Base-by-base conservation (phyloP, 2,113 vertebrate species). In the Falcunculus frontatus region DNA sequence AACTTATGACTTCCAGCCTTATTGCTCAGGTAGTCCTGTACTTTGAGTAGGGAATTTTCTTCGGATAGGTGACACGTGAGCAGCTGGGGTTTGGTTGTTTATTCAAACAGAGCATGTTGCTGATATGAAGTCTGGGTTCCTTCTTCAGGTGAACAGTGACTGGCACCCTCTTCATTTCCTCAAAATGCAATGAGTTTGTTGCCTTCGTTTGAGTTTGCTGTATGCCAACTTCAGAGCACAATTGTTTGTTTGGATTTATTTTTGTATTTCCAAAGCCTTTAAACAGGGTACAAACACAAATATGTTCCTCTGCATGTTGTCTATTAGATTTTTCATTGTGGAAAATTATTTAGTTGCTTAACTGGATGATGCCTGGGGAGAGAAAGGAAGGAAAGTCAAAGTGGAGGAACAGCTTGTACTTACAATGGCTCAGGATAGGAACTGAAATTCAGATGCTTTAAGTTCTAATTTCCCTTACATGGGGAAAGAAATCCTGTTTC, bases 181-280 rank as follows among this genome's bases (percentile, higher is more conserved):
- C 62, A 57, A 80, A 86, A 85, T 6, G 8, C 47, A 42, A 14
- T 33, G 29, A 73, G 52, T 65, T 90, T 83, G 49, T 79, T 50
- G 13, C 44, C 4, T 84, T 52, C 12, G 2, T 80, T 94, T 67
- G 9, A 68, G 33, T 78, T 57, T 39, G 29, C 22, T 68, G 37
- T n/a, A 42, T 17, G 59, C 9, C 27, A 5, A 2, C 93, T 90
- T 88, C 52, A 56, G 85, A 86, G n/a, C 20, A 35, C 21, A 32
- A 9, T 23, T n/a, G 10, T 65, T 85, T 73, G 18, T 73, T 88
- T 90, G 60, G 6, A 42, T 85, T 65, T n/a, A 11, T 76, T 87
- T 83, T 63, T 79, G 20, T 67, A 53, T 73, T 93, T 85, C 62
- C 35, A 91, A 50, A 65, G 32, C 30, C 21, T 90, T 95, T 94